Evolutionary conservation across 2,888 invertebrate genomes (phyloP).

Genomic region (Drosophila anomalata): DNA sequence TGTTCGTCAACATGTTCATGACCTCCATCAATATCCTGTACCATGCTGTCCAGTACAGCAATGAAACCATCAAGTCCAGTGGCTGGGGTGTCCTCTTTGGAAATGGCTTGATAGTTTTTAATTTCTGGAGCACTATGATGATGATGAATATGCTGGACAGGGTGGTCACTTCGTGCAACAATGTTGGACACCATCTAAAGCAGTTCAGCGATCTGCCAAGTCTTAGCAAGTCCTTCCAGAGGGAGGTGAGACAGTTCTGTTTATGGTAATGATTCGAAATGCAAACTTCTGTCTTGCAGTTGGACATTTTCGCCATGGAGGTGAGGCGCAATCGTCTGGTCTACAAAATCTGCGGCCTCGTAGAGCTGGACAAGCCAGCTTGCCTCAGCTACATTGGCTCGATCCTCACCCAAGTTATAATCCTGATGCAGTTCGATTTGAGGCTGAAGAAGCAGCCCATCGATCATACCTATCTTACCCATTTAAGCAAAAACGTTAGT

Average conservation of each 20-base stretch:
- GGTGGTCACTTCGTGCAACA: slow-evolving; percentile 53
- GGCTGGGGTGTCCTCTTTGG: slow-evolving; percentile 29
- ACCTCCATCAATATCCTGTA: slow-evolving; percentile 57
- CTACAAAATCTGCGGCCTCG: slow-evolving; percentile 45
- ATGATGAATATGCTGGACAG: slow-evolving; percentile 54
- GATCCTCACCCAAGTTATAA: slow-evolving; percentile 51
- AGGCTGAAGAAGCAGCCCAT: neutral
- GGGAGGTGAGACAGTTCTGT: slow-evolving; percentile 43
- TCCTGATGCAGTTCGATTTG: slow-evolving; percentile 72
- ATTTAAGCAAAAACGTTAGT: slow-evolving; percentile 4
- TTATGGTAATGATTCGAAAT: neutral
- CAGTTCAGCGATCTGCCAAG: slow-evolving; percentile 48
- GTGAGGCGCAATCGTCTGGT: slow-evolving; percentile 44
- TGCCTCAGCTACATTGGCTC: slow-evolving; percentile 46
- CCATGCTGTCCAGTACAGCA: slow-evolving; percentile 54
- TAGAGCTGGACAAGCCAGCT: slow-evolving; percentile 53
- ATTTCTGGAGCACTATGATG: slow-evolving; percentile 28
- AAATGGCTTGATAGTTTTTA: slow-evolving; percentile 26
- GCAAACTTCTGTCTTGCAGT: slow-evolving; percentile 2
- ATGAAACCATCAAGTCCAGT: slow-evolving; percentile 35
- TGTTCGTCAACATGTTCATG: slow-evolving; percentile 51
- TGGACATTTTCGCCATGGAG: slow-evolving; percentile 47
- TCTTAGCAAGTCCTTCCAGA: slow-evolving; percentile 23
- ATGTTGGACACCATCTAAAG: slow-evolving; percentile 36
- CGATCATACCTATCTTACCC: neutral